Evolutionary conservation across 2,888 invertebrate species (phyloP), one percentile per base, ranked within the genome.

Genomic region (Malachius bipustulatus): DNA sequence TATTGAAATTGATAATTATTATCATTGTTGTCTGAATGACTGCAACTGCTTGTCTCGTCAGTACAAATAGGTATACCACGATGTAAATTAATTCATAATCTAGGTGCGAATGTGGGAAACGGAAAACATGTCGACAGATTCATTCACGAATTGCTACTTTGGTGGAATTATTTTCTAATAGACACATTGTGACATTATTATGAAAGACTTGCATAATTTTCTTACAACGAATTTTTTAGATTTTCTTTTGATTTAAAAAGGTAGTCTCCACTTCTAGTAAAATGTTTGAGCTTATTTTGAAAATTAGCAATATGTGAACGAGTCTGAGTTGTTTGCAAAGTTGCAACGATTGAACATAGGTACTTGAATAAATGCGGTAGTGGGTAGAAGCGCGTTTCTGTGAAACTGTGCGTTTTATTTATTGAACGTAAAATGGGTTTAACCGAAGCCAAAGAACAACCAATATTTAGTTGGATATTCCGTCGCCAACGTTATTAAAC

Each of bases 61-160:
- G 61, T 63, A 63, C 62, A 63, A 62, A 59, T 56, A n/a, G n/a
- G n/a, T n/a, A 55, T 54, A 59, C 57, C 57, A 59, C 56, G 55
- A 57, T 59, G 57, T 58, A 56, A 57, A 50, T 46, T 50, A 52
- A 49, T 49, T 45, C 47, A 46, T 46, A 47, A 47, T 46, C 43
- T 48, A 9, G n/a, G 10, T 15, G 15, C 41, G 43, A 41, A 38
- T 39, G 44, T 48, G 48, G 49, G 45, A 39, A 47, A 45, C 41
- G 41, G 43, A 46, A 42, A 28, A 29, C 26, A 19, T 30, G 11
- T 32, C 36, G 31, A 26, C 35, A 31, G 34, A 11, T 28, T 12
- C 30, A 37, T 28, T 32, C 29, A 28, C 35, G 16, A 28, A 34
- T 15, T 28, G n/a, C n/a, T n/a, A n/a, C n/a, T n/a, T n/a, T n/a